A percentile compares a stretch with the other conserved stretches of the same genome.
Conservation (phyloP, 2,113 vertebrate species). For the Phaethon lepturus region DNA sequence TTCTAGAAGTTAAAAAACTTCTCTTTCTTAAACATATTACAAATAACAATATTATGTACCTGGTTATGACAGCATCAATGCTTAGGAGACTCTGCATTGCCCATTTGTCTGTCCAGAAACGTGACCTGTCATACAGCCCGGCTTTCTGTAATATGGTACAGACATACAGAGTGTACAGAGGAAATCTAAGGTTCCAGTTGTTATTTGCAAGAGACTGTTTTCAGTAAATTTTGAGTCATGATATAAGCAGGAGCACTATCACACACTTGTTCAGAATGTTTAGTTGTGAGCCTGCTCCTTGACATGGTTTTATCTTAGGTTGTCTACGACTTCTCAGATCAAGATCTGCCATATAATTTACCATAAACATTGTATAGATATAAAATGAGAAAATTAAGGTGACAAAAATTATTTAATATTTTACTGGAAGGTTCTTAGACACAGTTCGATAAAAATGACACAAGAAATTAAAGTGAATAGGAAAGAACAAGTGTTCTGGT, state of each 20-base stretch:
- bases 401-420: background rate
- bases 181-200: background rate
- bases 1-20: background rate
- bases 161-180: background rate
- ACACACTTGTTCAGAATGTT: background rate
- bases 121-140: background rate
- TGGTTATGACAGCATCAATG: background rate
- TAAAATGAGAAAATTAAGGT: background rate
- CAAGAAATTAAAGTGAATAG: background rate
- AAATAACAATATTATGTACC: background rate
- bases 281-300: background rate
- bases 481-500: background rate
- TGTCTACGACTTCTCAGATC: background rate
- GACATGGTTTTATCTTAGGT: background rate
- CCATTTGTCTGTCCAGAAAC: background rate
- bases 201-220: background rate
- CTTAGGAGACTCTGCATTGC: background rate
- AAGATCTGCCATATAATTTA: background rate
- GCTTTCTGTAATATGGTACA: background rate
- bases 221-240: background rate
- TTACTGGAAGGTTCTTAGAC: background rate
- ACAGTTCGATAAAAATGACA: background rate
- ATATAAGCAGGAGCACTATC: background rate
- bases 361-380: background rate
- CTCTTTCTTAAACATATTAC: background rate